Evolutionary conservation across 2,113 vertebrate genomes (phyloP).

Genomic region (Pachycephala philippinensis): DNA sequence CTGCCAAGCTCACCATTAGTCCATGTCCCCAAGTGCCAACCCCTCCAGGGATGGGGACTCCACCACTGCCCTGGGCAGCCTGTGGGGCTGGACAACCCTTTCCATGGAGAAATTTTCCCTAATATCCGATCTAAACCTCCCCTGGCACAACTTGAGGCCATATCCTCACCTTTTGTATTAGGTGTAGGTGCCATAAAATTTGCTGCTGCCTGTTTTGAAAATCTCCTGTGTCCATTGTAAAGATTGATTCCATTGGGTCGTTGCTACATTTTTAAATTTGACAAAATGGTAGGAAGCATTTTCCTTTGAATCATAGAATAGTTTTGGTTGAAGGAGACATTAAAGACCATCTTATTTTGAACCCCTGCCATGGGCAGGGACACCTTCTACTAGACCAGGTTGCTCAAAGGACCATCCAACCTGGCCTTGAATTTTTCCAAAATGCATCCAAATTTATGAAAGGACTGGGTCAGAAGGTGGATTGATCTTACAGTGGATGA

Average conservation of each 20-base stretch:
- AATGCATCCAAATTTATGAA: not conserved
- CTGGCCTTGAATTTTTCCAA: not conserved
- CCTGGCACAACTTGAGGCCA: not conserved
- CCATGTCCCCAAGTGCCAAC: accelerated
- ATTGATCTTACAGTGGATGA: not conserved
- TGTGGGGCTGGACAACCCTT: not conserved
- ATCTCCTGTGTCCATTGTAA: not conserved
- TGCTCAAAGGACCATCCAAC: not conserved
- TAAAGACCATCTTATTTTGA: not conserved
- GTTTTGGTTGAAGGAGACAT: not conserved
- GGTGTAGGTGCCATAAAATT: not conserved
- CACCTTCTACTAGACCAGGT: not conserved
- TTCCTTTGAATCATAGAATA: not conserved
- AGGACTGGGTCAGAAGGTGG: not conserved
- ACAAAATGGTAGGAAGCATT: not conserved
- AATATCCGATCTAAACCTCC: not conserved
- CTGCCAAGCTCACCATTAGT: not conserved
- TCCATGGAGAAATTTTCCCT: not conserved
- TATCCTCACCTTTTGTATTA: not conserved
- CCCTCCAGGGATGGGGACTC: too few relatives aligned
- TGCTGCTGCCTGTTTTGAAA: not conserved
- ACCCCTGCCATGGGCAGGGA: not conserved
- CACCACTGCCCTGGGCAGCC: not conserved
- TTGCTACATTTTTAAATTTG: not conserved
- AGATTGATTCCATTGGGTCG: not conserved